Base-by-base conservation (phyloP, 1,140 invertebrate genomes). In the Ylistrum balloti region DNA sequence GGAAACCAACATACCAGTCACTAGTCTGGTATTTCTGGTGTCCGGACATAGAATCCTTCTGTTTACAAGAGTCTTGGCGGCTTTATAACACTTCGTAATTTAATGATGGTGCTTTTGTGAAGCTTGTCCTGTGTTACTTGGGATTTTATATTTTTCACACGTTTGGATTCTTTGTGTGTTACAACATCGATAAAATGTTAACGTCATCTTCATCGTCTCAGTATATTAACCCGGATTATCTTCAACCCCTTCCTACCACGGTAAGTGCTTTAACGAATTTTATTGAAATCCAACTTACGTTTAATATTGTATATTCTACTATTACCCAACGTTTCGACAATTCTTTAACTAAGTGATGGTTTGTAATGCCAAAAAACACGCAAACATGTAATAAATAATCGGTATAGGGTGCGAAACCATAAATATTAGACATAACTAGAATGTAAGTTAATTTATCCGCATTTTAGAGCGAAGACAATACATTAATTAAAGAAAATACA, bases 201-300 rank as follows among this genome's bases (percentile, higher is more conserved):
- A 93, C 56, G 56, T 74, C 94, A 7, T 93, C 95, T n/a, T 94
- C 94, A 32, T 93, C 93, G 32, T 93, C 95, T 20, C 95, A 96
- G 93, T 96, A 96, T 90, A 93, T 96, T 0, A 94, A 96, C 38
- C 96, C 95, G 93, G 96, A 96, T 93, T 96, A 96, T 91, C 91
- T 96, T 20, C 95, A 96, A 38, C 96, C 96, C 34, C 92, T 96
- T 17, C 96, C 96, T 38, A 96, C 96, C 86, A 96, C 95, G 90
- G 96, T 96, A 94, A 94, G 95, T 94, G n/a, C n/a, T n/a, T n/a
- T n/a, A n/a, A n/a, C n/a, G n/a, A n/a, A n/a, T n/a, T n/a, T n/a
- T n/a, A n/a, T n/a, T n/a, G n/a, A n/a, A n/a, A n/a, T n/a, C n/a
- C n/a, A n/a, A n/a, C n/a, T n/a, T n/a, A n/a, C n/a, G n/a, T n/a